A percentile compares a stretch with the other conserved stretches of the same genome.
Evolutionary conservation across 2,888 invertebrate genomes (phyloP).

Genomic region (Platyscelio sp.): DNA sequence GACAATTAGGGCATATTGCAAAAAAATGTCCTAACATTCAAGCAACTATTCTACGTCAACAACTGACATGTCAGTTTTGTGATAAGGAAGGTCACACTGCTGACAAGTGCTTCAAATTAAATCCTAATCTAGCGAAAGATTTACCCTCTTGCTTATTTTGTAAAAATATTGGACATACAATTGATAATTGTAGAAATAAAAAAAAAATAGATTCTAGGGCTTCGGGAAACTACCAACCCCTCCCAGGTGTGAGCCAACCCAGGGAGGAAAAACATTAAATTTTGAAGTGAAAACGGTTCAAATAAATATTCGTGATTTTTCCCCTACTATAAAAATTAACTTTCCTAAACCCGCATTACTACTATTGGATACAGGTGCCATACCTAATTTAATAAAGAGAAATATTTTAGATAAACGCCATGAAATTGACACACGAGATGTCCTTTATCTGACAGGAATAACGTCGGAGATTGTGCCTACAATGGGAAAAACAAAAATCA

Average conservation of each 20-base stretch:
- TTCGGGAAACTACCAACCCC: constrained; percentile 23
- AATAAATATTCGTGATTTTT: not conserved
- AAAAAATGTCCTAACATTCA: constrained; percentile 28
- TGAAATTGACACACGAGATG: not conserved
- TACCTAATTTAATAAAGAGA: constrained; percentile 31
- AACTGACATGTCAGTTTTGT: constrained; percentile 36
- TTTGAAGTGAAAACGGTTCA: not conserved
- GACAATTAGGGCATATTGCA: constrained; percentile 18
- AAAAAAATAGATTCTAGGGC: too few relatives aligned
- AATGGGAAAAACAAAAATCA: constrained; percentile 10
- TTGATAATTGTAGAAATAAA: constrained; percentile 4
- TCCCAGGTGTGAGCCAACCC: not conserved
- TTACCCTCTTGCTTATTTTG: constrained; percentile 20
- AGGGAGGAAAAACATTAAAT: constrained; percentile 1
- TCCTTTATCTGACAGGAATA: constrained; percentile 10
- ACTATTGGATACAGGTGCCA: constrained; percentile 33
- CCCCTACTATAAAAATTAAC: not conserved
- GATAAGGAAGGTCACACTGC: constrained; percentile 17
- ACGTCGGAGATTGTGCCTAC: not conserved
- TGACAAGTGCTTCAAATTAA: constrained; percentile 27
- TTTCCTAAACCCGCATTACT: not conserved
- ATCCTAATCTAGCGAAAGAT: constrained; percentile 15
- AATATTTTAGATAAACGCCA: not conserved
- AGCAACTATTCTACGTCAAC: too few relatives aligned
- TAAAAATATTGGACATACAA: constrained; percentile 2